Conservation (phyloP, 2,888 invertebrate genomes). For the Lepetodrilus schrolli region DNA sequence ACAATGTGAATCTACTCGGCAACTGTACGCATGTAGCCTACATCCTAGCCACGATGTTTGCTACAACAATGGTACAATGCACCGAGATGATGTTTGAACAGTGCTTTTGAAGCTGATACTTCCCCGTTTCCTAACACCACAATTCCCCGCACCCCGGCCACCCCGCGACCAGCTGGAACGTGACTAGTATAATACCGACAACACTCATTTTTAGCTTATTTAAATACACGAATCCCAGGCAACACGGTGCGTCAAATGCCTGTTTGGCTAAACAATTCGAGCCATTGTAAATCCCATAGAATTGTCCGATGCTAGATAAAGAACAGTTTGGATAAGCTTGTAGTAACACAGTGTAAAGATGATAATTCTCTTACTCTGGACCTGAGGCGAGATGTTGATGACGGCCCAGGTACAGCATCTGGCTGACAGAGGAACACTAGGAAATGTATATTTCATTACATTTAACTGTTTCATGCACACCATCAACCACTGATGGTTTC, state of each 20-base stretch:
- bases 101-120: too few species aligned
- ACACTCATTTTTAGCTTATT: not conserved
- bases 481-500: too few species aligned
- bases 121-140: not conserved
- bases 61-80: too few species aligned
- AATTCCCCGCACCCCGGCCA: not conserved
- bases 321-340: not conserved
- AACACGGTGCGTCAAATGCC: not conserved
- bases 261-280: not conserved
- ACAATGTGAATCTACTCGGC: too few species aligned
- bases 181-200: not conserved
- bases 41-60: too few species aligned
- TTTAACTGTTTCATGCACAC: too few species aligned
- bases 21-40: too few species aligned
- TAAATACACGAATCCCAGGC: not conserved
- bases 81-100: too few species aligned
- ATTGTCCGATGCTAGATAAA: not conserved
- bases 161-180: not conserved
- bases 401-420: too few species aligned
- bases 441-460: too few species aligned
- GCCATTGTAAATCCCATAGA: not conserved
- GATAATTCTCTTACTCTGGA: not conserved
- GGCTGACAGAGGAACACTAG: too few species aligned
- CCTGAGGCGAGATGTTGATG: not conserved
- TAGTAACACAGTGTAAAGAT: not conserved